phyloP scores from a whole-genome alignment of 1,140 invertebrate genomes.

The Popillia japonica region DNA sequence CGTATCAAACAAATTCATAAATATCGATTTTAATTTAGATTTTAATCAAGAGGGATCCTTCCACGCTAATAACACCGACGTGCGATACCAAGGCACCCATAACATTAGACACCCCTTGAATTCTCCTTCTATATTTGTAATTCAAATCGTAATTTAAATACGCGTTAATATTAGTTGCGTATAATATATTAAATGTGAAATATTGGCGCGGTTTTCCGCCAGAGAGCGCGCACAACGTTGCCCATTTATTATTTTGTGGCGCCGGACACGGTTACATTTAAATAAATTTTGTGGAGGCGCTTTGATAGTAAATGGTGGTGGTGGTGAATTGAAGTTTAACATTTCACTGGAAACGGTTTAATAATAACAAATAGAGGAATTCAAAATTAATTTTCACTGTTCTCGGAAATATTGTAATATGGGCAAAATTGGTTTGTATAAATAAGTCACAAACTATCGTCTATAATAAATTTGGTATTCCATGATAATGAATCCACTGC shows the following conservation, averaged over 20 bases:
- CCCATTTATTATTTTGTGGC: background rate
- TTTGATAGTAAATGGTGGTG: too few relatives aligned
- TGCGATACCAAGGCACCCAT: background rate
- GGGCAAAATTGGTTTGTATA: too few relatives aligned
- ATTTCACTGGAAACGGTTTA: too few relatives aligned
- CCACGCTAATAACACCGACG: background rate
- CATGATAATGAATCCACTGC: too few relatives aligned
- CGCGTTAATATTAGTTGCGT: background rate
- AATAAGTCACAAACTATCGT: too few relatives aligned
- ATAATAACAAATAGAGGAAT: too few relatives aligned
- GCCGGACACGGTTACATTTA: background rate
- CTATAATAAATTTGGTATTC: too few relatives aligned
- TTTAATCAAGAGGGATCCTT: background rate
- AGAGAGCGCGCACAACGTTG: background rate
- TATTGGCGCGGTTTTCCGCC: background rate
- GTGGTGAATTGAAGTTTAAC: background rate
- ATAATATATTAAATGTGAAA: constrained; percentile 12
- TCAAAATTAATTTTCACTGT: too few relatives aligned
- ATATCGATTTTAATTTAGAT: constrained; percentile 19
- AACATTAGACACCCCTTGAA: background rate
- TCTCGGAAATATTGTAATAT: too few relatives aligned
- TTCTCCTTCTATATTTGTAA: background rate
- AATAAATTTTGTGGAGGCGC: background rate
- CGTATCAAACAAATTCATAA: background rate
- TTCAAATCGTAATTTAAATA: background rate